These are phyloP conservation scores for Helicoverpa assulta DNA, from an alignment of 2,888 invertebrate genomes.

Conservation along the genomic window DNA sequence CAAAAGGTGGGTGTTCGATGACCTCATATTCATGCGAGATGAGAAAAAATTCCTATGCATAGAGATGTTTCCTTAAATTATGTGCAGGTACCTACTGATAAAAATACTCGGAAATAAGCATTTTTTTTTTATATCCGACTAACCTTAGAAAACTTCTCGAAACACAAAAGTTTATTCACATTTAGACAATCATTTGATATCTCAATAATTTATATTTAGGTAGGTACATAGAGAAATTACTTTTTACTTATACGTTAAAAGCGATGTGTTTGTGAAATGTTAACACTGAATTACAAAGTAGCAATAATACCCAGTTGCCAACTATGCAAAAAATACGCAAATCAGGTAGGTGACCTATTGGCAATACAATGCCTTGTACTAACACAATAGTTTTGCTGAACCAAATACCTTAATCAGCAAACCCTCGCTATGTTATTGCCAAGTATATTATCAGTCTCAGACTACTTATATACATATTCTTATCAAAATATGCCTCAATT, in stretches of 20 bases:
- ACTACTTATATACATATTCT: constrained; percentile 30
- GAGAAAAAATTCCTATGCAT: not conserved
- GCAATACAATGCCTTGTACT: not conserved
- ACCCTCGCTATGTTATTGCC: not conserved
- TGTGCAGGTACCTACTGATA: no score
- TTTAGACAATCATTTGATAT: no score
- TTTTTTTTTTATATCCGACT: no score
- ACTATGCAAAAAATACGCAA: constrained; percentile 3
- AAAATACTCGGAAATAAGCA: no score
- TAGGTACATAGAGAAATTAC: no score
- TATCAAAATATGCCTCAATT: constrained; percentile 37
- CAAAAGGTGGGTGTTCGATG: not conserved
- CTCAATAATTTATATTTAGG: no score
- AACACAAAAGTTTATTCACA: no score
- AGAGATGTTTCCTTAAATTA: no score
- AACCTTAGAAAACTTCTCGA: no score
- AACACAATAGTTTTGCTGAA: not conserved
- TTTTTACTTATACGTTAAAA: no score
- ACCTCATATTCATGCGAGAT: not conserved
- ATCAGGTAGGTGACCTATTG: not conserved
- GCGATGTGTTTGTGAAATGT: no score
- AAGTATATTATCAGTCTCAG: constrained; percentile 19
- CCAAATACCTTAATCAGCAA: not conserved
- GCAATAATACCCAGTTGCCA: not conserved
- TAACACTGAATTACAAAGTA: not conserved